These are phyloP conservation scores for Agrochola macilenta DNA, from an alignment of 2,888 invertebrate species.

Conservation along the genomic window DNA sequence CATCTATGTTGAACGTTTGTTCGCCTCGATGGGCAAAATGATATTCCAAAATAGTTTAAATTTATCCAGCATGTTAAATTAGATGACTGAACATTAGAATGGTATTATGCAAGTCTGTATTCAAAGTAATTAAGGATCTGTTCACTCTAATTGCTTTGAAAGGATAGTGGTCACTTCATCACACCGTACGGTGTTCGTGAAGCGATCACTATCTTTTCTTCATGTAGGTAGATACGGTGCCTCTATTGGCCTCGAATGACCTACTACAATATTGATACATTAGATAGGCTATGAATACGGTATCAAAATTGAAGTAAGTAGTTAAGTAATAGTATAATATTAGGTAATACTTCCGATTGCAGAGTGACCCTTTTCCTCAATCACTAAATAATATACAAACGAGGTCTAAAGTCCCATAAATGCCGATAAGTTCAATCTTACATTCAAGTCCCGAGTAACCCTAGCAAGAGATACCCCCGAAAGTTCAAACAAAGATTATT, in stretches of 20 bases:
- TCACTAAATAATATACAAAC: conserved; percentile 27
- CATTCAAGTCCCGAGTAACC: conserved; percentile 21
- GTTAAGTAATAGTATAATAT: conserved; percentile 1
- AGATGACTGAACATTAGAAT: conserved; percentile 4
- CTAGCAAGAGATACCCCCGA: conserved; percentile 32
- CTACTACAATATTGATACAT: background rate
- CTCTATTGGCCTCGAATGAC: background rate
- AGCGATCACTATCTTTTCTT: conserved; percentile 20
- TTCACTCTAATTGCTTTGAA: conserved; percentile 17
- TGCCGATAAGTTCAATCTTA: conserved; percentile 33
- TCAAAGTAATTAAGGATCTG: conserved; percentile 16
- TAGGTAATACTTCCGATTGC: conserved; percentile 7
- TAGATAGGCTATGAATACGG: background rate
- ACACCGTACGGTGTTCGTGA: background rate
- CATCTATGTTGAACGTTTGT: conserved; percentile 48
- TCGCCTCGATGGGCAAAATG: conserved; percentile 18
- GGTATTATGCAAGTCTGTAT: conserved; percentile 10
- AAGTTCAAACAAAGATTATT: conserved; percentile 16
- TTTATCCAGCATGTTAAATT: conserved; percentile 24
- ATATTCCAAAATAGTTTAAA: conserved; percentile 16
- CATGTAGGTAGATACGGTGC: background rate
- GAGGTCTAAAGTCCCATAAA: conserved; percentile 11
- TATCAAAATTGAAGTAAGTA: conserved; percentile 7
- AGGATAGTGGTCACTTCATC: conserved; percentile 10
- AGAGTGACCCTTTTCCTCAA: conserved; percentile 41